phyloP scores from a whole-genome alignment of 2,113 vertebrate genomes.

The Centropus unirufus region DNA sequence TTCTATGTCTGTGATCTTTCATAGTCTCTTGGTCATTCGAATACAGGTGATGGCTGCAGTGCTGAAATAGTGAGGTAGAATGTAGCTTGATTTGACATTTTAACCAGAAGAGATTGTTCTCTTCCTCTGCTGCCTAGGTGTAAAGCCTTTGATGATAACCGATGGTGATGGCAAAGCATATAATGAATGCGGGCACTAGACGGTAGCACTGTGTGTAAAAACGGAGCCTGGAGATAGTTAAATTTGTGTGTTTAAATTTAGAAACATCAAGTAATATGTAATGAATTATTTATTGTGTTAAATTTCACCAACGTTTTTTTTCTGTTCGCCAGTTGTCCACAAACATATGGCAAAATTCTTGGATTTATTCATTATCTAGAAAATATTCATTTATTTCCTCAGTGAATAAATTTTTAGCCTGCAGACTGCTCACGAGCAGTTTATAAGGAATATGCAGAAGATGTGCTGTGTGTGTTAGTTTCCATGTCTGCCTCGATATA shows the following conservation, averaged over 20 bases:
- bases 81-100: constrained; percentile 49
- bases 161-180: constrained; percentile 9
- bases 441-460: constrained; percentile 43
- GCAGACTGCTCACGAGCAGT: constrained; percentile 52
- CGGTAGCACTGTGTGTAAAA: neutral
- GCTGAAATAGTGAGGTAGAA: constrained; percentile 29
- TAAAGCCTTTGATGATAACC: constrained; percentile 40
- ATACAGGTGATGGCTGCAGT: neutral
- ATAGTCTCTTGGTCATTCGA: constrained; percentile 1
- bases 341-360: constrained; percentile 65
- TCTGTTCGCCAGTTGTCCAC: constrained; percentile 46
- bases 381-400: constrained; percentile 68
- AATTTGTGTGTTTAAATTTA: constrained; percentile 45
- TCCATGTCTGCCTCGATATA: constrained; percentile 40
- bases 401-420: constrained; percentile 58
- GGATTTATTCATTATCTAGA: constrained; percentile 39
- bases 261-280: neutral
- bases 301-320: constrained; percentile 36
- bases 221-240: neutral
- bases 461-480: constrained; percentile 51
- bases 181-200: constrained; percentile 37
- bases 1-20: constrained; percentile 23
- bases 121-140: neutral
- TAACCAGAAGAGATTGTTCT: constrained; percentile 40
- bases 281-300: constrained; percentile 61